A percentile compares a stretch with the other conserved stretches of the same genome.
Evolutionary conservation across 2,888 invertebrate species (phyloP).

Genomic region (Coleophora deauratella): DNA sequence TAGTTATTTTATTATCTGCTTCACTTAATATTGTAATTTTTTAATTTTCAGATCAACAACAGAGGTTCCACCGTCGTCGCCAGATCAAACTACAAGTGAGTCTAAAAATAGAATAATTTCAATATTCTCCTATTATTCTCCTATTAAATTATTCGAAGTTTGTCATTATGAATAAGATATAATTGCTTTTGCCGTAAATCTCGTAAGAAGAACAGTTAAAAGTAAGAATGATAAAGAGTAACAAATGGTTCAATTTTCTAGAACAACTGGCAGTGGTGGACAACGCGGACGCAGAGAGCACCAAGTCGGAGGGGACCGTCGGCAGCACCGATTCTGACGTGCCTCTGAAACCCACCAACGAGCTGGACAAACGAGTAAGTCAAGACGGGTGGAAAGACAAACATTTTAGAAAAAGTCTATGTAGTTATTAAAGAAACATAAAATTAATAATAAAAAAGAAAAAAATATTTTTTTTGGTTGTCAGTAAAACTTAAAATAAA

Average conservation of each 20-base stretch:
- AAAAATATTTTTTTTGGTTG: too few relatives aligned
- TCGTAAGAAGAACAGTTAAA: too few relatives aligned
- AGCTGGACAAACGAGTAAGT: conserved; percentile 76
- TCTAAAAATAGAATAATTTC: too few relatives aligned
- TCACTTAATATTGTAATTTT: background rate
- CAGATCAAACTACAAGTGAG: conserved; percentile 47
- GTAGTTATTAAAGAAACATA: too few relatives aligned
- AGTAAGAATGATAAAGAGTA: background rate
- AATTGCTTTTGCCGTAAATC: too few relatives aligned
- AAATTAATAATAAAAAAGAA: too few relatives aligned
- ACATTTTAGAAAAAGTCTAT: background rate
- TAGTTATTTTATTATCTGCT: too few relatives aligned
- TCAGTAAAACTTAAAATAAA: too few relatives aligned
- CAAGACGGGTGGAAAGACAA: background rate
- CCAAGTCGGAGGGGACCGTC: conserved; percentile 70
- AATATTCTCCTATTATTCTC: too few relatives aligned
- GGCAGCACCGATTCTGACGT: conserved; percentile 81
- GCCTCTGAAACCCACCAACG: conserved; percentile 75
- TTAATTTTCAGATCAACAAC: conserved; percentile 32
- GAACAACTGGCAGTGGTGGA: conserved; percentile 46
- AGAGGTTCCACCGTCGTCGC: conserved; percentile 32
- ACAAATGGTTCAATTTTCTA: conserved; percentile 13
- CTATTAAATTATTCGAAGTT: too few relatives aligned
- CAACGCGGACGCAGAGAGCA: conserved; percentile 82
- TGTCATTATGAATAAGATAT: too few relatives aligned